These are phyloP conservation scores for Drosophila mimetica DNA, from an alignment of 2,888 invertebrate species.

Conservation along the genomic window DNA sequence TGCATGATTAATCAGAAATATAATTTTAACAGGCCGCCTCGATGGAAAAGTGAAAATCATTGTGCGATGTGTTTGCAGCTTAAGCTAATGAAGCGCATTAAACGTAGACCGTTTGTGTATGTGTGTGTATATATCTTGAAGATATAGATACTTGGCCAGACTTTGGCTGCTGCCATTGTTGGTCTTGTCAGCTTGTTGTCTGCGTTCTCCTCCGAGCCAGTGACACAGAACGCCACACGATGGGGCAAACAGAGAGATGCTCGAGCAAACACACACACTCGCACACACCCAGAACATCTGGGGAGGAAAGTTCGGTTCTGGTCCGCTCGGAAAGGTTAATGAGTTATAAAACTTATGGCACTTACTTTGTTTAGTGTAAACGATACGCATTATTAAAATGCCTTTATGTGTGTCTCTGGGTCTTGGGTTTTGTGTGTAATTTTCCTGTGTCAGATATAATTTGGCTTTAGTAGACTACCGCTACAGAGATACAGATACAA, in stretches of 20 bases:
- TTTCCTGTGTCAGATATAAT: slow-evolving; percentile 61
- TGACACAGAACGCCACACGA: slow-evolving; percentile 60
- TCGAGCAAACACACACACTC: slow-evolving; percentile 9
- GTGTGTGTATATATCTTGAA: slow-evolving; percentile 47
- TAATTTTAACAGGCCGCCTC: slow-evolving; percentile 52
- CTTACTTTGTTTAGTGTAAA: slow-evolving; percentile 58
- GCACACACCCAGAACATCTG: slow-evolving; percentile 5
- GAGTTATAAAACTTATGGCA: slow-evolving; percentile 73
- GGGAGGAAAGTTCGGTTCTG: slow-evolving; percentile 30
- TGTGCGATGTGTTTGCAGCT: slow-evolving; percentile 45
- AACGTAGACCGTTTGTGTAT: no score
- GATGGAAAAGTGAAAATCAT: slow-evolving; percentile 67
- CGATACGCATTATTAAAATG: slow-evolving; percentile 74
- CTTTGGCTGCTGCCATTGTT: slow-evolving; percentile 28
- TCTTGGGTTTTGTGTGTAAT: slow-evolving; percentile 31
- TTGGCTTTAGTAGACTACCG: slow-evolving; percentile 37
- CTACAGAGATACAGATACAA: slow-evolving; percentile 40
- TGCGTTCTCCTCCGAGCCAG: slow-evolving; percentile 52
- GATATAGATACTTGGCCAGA: slow-evolving; percentile 46
- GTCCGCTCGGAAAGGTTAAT: slow-evolving; percentile 63
- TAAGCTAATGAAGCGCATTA: slow-evolving; percentile 71
- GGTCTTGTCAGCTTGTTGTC: slow-evolving; percentile 22
- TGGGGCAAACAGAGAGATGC: slow-evolving; percentile 30
- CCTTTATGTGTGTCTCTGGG: slow-evolving; percentile 39
- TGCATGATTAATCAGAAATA: slow-evolving; percentile 71